Conservation (phyloP, 2,888 invertebrate species). For the Drosophila birchii region DNA sequence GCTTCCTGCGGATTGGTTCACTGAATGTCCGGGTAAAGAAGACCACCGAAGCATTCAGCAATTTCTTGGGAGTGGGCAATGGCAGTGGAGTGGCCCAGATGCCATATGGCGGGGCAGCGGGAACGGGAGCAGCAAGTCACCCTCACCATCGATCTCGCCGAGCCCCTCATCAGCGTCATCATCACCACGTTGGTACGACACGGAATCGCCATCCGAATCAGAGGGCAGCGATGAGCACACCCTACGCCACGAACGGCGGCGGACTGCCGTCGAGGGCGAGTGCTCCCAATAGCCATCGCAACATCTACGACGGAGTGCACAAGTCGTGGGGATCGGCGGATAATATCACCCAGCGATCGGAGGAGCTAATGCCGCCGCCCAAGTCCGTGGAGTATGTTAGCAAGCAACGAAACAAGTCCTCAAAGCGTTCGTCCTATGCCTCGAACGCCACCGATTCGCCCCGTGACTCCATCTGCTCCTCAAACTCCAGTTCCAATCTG, state of each 20-base stretch:
- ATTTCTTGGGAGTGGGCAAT: constrained; percentile 92
- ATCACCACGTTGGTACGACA: constrained; percentile 82
- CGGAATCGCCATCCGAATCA: constrained; percentile 79
- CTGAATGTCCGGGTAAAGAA: constrained; percentile 96
- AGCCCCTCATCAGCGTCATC: constrained; percentile 83
- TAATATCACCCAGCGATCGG: constrained; percentile 88
- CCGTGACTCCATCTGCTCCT: constrained; percentile 79
- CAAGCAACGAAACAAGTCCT: constrained; percentile 87
- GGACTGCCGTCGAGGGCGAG: constrained; percentile 76
- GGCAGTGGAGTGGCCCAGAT: constrained; percentile 84
- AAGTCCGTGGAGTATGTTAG: constrained; percentile 88
- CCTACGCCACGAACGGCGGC: constrained; percentile 70
- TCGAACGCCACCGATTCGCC: constrained; percentile 79
- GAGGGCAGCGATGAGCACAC: constrained; percentile 79
- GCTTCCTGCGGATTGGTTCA: constrained; percentile 96
- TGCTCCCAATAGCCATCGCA: constrained; percentile 76
- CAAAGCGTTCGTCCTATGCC: constrained; percentile 85
- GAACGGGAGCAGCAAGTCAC: constrained; percentile 73
- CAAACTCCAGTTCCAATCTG: constrained; percentile 80
- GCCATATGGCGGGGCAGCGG: constrained; percentile 58
- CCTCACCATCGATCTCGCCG: constrained; percentile 85
- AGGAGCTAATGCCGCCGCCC: constrained; percentile 90
- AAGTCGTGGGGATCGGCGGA: constrained; percentile 97
- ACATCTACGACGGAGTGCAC: constrained; percentile 89
- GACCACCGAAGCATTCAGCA: constrained; percentile 96